These are phyloP conservation scores for Malacoraja senta DNA, from an alignment of 2,797 vertebrate genomes.

Conservation along the genomic window DNA sequence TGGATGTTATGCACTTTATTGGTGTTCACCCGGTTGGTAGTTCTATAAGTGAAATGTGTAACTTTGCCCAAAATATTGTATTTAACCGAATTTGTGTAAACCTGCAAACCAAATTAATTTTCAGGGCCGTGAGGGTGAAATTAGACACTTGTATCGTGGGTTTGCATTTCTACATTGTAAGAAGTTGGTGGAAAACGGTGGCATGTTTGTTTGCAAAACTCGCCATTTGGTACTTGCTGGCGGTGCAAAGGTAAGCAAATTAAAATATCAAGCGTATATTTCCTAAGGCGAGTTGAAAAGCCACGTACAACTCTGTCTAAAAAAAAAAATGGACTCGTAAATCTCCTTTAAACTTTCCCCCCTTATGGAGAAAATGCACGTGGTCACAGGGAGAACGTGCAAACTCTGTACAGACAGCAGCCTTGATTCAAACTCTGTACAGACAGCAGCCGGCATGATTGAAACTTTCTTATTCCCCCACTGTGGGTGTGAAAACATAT, in stretches of 20 bases:
- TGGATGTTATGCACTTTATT: background rate
- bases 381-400: too few relatives aligned
- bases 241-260: constrained; percentile 73
- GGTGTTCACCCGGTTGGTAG: background rate
- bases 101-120: background rate
- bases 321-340: too few relatives aligned
- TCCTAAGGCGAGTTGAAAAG: background rate
- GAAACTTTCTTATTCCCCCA: too few relatives aligned
- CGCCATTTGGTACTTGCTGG: constrained; percentile 82
- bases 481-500: background rate
- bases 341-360: too few relatives aligned
- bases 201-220: constrained; percentile 95
- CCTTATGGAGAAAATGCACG: too few relatives aligned
- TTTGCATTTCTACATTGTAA: constrained; percentile 95
- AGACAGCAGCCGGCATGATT: too few relatives aligned
- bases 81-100: background rate
- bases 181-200: constrained; percentile 89
- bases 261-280: background rate
- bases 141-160: constrained; percentile 80
- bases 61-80: too few relatives aligned
- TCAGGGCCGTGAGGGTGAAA: constrained; percentile 85
- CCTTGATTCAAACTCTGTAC: too few relatives aligned
- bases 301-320: too few relatives aligned
- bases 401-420: too few relatives aligned
- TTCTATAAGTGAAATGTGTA: background rate